Conservation (phyloP, 2,113 vertebrate genomes). For the Silurus meridionalis region DNA sequence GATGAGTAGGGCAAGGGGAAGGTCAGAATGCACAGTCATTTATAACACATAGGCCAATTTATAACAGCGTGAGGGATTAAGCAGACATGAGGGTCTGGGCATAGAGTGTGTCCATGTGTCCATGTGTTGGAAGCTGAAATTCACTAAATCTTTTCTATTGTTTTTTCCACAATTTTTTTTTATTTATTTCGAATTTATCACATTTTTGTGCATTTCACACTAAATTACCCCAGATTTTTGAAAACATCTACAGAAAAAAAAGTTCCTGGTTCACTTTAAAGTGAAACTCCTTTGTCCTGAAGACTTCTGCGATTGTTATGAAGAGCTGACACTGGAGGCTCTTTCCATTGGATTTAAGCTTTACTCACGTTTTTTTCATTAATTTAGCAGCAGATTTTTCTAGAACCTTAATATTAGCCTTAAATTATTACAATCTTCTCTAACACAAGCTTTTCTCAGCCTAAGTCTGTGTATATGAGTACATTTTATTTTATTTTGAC, state of each 20-base stretch:
- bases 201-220: background rate
- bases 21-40: conserved; percentile 12
- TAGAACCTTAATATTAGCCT: background rate
- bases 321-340: background rate
- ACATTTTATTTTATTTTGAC: too few species aligned
- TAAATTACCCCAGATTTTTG: background rate
- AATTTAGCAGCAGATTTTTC: background rate
- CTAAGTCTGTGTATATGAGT: too few species aligned
- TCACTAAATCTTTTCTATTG: background rate
- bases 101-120: background rate
- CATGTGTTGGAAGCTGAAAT: background rate
- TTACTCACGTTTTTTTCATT: background rate
- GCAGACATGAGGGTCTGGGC: background rate
- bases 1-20: conserved; percentile 45
- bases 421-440: background rate
- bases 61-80: conserved; percentile 7
- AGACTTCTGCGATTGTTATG: background rate
- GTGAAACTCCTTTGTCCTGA: background rate
- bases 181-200: too few species aligned
- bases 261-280: too few species aligned
- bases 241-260: background rate
- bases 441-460: background rate
- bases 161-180: too few species aligned
- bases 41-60: conserved; percentile 4
- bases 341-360: background rate